Evolutionary conservation across 2,888 invertebrate genomes (phyloP), one percentile per base, ranked within the genome.

Genomic region (Salticus scenicus): DNA sequence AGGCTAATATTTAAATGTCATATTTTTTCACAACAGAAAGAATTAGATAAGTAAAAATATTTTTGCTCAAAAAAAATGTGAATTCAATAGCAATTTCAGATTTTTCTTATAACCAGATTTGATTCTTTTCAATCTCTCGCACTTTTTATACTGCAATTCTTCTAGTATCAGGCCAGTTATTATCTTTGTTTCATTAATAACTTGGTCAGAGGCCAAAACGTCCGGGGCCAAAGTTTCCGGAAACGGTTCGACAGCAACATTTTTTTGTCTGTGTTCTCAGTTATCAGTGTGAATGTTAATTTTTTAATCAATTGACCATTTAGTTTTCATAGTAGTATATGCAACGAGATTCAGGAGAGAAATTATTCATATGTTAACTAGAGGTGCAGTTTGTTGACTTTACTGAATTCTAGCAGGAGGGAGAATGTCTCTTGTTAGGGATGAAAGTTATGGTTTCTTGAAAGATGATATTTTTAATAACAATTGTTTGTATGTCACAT

Each of bases 381-480:
- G 82, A 71, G 51, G 76, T 82, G 76, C 76, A 64, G 82, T 82
- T 82, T 82, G 82, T 82, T 84, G 83, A 84, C 83, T 77, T 84
- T 72, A 70, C 51, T 72, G 73, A 84, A 77, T 74, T 77, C 77
- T 72, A 75, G 51, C 72, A 77, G 73, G 76, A 74, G 67, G 41
- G 72, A 71, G 37, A 24, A 72, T 72, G 51, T 71, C 66, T 77
- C 75, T 73, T 84, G 83, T 72, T 72, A 77, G 72, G 73, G 64
- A 51, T 72, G 77, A 41, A 57, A 72, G 83, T 84, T 77, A 77
- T 84, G 83, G 72, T 77, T 77, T 84, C 83, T 77, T 84, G 83
- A 84, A 84, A 84, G 77, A 85, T 73, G 79, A 79, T 85, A 85
- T 85, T 85, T 85, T 85, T 85, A 85, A 85, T 85, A 85, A 85